A percentile compares a stretch with the other conserved stretches of the same genome.
Evolutionary conservation across 2,888 invertebrate genomes (phyloP).

Genomic region (Syrphus vitripennis): DNA sequence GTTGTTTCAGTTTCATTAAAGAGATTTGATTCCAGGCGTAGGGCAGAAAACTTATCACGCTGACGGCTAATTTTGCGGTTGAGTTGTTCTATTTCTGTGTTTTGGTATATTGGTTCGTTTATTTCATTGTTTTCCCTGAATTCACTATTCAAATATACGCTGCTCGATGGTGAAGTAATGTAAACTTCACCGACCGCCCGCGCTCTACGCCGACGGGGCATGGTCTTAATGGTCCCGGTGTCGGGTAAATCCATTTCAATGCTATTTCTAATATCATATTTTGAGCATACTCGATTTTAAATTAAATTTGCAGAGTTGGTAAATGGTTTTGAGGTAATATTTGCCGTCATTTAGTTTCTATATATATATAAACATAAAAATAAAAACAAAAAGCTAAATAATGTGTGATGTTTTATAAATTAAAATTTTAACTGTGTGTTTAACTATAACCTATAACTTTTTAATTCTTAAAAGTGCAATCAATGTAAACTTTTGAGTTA

Average conservation of each 20-base stretch:
- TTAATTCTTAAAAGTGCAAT: not conserved
- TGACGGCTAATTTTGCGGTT: slow-evolving; percentile 70
- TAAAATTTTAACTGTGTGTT: not conserved
- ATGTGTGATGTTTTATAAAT: not conserved
- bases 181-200: slow-evolving; percentile 80
- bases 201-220: slow-evolving; percentile 80
- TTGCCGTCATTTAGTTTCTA: not conserved
- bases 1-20: slow-evolving; percentile 73
- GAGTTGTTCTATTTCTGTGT: slow-evolving; percentile 72
- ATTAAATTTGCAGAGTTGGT: not conserved
- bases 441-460: no score
- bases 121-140: slow-evolving; percentile 70
- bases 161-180: slow-evolving; percentile 78
- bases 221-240: slow-evolving; percentile 73
- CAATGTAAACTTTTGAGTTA: no score
- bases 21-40: slow-evolving; percentile 74
- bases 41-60: slow-evolving; percentile 74
- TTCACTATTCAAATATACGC: slow-evolving; percentile 78
- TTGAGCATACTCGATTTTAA: slow-evolving; percentile 36
- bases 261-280: slow-evolving; percentile 33
- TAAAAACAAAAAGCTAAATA: not conserved
- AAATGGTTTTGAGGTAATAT: not conserved
- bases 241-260: slow-evolving; percentile 53
- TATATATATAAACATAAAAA: not conserved
- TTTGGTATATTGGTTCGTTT: slow-evolving; percentile 78